Evolutionary conservation across 2,797 vertebrate genomes (phyloP).

Genomic region (Euthynnus affinis): DNA sequence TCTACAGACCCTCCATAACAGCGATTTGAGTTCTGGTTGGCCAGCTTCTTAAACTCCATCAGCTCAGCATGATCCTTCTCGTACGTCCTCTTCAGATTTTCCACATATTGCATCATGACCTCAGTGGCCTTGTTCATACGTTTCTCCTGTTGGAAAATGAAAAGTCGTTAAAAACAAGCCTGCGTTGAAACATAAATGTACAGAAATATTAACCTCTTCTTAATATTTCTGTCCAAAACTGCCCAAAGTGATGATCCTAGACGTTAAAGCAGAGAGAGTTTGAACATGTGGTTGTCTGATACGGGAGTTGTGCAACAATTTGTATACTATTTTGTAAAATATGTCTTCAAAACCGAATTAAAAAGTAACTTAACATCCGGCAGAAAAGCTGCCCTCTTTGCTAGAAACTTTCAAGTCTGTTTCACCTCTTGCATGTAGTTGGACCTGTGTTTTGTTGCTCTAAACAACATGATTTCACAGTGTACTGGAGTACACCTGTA

Average conservation of each 20-base stretch:
- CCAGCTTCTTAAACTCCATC: conserved; percentile 98
- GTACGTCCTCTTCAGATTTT: conserved; percentile 97
- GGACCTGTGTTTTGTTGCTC: too few relatives aligned
- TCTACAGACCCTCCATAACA: conserved; percentile 92
- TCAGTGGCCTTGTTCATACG: conserved; percentile 98
- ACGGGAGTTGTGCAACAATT: not conserved
- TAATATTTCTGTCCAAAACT: too few relatives aligned
- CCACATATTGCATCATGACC: conserved; percentile 99
- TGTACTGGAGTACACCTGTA: too few relatives aligned
- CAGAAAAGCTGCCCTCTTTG: too few relatives aligned
- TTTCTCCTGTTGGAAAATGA: conserved; percentile 89
- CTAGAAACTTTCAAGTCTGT: too few relatives aligned
- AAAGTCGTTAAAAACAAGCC: not conserved
- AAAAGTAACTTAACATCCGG: too few relatives aligned
- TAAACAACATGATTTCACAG: too few relatives aligned
- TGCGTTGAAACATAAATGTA: too few relatives aligned
- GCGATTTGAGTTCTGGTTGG: conserved; percentile 97
- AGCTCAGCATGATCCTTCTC: conserved; percentile 98
- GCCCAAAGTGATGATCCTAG: not conserved
- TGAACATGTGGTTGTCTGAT: not conserved
- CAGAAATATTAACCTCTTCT: not conserved
- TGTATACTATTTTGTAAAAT: too few relatives aligned
- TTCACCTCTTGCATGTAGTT: too few relatives aligned
- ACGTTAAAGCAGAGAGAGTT: not conserved
- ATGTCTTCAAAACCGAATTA: too few relatives aligned